Base-by-base conservation (phyloP, 2,797 vertebrate species). In the Siniperca obscura region DNA sequence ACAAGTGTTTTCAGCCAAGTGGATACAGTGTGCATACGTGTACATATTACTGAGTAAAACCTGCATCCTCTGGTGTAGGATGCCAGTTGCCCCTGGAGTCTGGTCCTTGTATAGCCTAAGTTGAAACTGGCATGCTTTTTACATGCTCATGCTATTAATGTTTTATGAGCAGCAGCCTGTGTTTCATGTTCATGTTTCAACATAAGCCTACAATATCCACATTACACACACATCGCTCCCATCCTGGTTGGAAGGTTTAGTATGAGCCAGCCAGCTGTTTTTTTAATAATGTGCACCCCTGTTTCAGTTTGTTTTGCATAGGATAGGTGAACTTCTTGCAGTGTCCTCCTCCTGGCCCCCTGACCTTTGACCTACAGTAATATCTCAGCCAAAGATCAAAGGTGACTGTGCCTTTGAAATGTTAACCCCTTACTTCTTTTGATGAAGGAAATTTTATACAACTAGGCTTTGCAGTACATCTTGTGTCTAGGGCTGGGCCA, bases 71-170 rank as follows among this genome's bases (percentile, higher is more conserved):
- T 21, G 69, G 90, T 78, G 89, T 81, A 89, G 77, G 42, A 70
- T 76, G 83, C 67, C 66, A 7, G 59, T 70, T 61, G 30, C 69
- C 81, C 69, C 71, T 3, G 44, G 64, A 76, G 78, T 57, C 70
- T 0, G 44, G 40, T 67, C 25, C 55, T 34, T 69, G 61, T 60
- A 27, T 5, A 46, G 44, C 38, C 61, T 38, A 68, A 86, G 77
- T 87, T 80, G 65, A 90, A 90, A 87, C 9, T 79, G 73, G 85
- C 85, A 90, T 86, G 77, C 74, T 88, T 93, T 90, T 87, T 90
- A 91, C 90, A 91, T 90, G 87, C 88, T 91, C 84, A n/a, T n/a
- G n/a, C n/a, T 53, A 73, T 94, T 84, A 94, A 93, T 93, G 25
- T 86, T 95, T 94, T 16, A 96, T 91, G 83, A 93, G 83, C 66